A percentile compares a stretch with the other conserved stretches of the same genome.
phyloP scores from a whole-genome alignment of 2,888 invertebrate species.

The Pharmacophagus antenor region DNA sequence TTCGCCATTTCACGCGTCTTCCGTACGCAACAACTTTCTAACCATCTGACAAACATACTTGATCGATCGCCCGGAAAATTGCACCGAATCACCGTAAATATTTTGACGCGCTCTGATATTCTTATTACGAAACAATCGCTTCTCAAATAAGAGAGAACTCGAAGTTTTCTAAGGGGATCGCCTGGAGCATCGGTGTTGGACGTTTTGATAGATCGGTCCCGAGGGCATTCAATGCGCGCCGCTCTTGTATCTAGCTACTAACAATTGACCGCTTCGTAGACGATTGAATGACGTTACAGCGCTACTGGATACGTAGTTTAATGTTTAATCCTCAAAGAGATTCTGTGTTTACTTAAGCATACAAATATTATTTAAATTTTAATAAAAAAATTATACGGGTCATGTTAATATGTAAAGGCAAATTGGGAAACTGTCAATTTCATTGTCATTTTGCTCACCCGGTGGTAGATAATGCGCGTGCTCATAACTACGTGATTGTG shows the following conservation, averaged over 20 bases:
- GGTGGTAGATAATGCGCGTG: no score
- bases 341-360: not conserved
- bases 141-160: slow-evolving; percentile 51
- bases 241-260: slow-evolving; percentile 35
- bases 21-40: slow-evolving; percentile 54
- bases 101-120: slow-evolving; percentile 70
- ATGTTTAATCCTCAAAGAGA: slow-evolving; percentile 17
- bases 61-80: slow-evolving; percentile 76
- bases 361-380: no score
- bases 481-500: no score
- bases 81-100: slow-evolving; percentile 70
- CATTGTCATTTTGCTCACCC: no score
- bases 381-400: no score
- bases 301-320: slow-evolving; percentile 32
- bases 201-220: slow-evolving; percentile 75
- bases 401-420: no score
- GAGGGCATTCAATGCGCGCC: slow-evolving; percentile 47
- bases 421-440: no score
- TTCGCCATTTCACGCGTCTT: slow-evolving; percentile 69
- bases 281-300: slow-evolving; percentile 44
- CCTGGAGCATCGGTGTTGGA: slow-evolving; percentile 59
- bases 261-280: slow-evolving; percentile 47
- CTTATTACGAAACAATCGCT: slow-evolving; percentile 76
- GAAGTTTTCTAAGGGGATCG: slow-evolving; percentile 50
- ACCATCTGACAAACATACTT: slow-evolving; percentile 46